A percentile compares a stretch with the other conserved stretches of the same genome.
phyloP scores from a whole-genome alignment of 2,113 vertebrate genomes.

The Bubo scandiacus region DNA sequence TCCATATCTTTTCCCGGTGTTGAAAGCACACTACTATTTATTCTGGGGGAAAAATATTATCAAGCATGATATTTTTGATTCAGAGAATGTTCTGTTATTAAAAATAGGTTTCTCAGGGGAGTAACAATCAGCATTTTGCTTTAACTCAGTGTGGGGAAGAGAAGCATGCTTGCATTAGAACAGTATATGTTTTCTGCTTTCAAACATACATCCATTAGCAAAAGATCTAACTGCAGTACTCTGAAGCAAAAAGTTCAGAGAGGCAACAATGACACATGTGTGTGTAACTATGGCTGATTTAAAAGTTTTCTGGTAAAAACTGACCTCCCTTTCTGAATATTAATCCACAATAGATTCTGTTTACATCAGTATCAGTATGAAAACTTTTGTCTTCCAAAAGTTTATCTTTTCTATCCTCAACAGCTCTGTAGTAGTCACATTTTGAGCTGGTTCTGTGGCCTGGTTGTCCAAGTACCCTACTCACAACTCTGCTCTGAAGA shows the following conservation, averaged over 20 bases:
- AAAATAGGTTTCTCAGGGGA: neutral
- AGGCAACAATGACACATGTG: neutral
- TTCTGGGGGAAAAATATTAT: neutral
- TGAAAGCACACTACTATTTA: conserved; percentile 48
- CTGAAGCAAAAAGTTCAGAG: neutral
- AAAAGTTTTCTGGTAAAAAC: neutral
- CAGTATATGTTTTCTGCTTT: neutral
- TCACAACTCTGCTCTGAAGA: neutral
- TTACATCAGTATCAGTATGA: neutral
- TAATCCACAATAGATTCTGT: neutral
- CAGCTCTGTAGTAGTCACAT: neutral
- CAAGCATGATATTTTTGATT: conserved; percentile 13
- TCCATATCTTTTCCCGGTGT: conserved; percentile 26
- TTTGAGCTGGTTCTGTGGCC: neutral
- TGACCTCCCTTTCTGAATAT: neutral
- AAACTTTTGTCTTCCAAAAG: neutral
- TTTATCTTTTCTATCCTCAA: neutral
- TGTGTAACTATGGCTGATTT: neutral
- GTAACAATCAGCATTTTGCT: neutral
- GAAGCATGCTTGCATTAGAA: neutral
- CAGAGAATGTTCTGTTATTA: neutral
- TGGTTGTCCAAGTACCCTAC: neutral
- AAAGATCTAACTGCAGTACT: neutral
- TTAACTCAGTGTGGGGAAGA: neutral
- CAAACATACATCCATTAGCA: neutral